A percentile compares a stretch with the other conserved stretches of the same genome.
Evolutionary conservation across 2,888 invertebrate species (phyloP).

Genomic region (Neria commutata): DNA sequence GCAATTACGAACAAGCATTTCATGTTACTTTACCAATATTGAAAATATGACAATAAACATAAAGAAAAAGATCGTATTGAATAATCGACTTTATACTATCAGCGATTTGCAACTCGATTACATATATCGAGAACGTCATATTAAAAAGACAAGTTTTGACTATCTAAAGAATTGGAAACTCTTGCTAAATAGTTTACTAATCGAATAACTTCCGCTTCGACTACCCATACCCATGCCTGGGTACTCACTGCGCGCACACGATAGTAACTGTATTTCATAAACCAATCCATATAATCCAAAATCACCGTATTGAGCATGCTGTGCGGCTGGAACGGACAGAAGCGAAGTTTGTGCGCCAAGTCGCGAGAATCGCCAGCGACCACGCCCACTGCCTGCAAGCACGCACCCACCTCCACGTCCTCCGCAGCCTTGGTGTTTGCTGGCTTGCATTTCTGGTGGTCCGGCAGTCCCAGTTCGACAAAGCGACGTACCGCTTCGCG

Average conservation of each 20-base stretch:
- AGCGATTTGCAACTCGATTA: too few relatives aligned
- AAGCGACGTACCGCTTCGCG: slow-evolving; percentile 74
- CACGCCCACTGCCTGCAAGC: slow-evolving; percentile 82
- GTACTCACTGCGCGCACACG: slow-evolving; percentile 73
- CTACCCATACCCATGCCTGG: too few relatives aligned
- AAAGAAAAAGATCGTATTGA: too few relatives aligned
- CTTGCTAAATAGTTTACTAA: too few relatives aligned
- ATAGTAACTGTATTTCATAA: slow-evolving; percentile 91
- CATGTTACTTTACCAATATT: too few relatives aligned
- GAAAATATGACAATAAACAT: too few relatives aligned
- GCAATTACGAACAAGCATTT: background rate
- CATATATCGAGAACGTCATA: too few relatives aligned
- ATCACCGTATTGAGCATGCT: slow-evolving; percentile 88
- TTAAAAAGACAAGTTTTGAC: too few relatives aligned
- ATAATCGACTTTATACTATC: too few relatives aligned
- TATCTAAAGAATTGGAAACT: too few relatives aligned
- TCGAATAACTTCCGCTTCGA: too few relatives aligned
- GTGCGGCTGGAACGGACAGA: slow-evolving; percentile 91
- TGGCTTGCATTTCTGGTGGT: slow-evolving; percentile 62
- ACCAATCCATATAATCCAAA: slow-evolving; percentile 76
- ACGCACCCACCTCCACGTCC: slow-evolving; percentile 64
- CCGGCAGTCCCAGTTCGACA: slow-evolving; percentile 74
- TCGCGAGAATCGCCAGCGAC: slow-evolving; percentile 88
- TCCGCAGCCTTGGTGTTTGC: slow-evolving; percentile 64
- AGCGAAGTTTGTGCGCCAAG: slow-evolving; percentile 80